Evolutionary conservation across 23 tunicate genomes (phyloP).

Genomic region (Ascidia mentula): DNA sequence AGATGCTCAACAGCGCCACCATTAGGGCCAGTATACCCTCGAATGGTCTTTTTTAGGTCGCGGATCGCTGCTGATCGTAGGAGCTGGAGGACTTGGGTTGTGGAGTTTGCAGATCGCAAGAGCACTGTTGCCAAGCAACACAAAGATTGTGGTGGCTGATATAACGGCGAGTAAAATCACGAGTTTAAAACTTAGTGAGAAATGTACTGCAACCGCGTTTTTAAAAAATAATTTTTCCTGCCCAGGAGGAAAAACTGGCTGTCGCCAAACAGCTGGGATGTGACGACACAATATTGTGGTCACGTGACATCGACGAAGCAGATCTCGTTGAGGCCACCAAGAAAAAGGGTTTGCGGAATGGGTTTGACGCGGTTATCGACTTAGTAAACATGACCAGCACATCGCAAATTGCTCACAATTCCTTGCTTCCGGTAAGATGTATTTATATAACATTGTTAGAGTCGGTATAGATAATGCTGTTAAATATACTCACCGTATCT

Average conservation of each 20-base stretch:
- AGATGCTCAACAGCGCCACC: too few relatives aligned
- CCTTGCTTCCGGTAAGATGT: constrained; percentile 23
- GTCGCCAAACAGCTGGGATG: constrained; percentile 43
- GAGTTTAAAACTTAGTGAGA: too few relatives aligned
- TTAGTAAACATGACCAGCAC: constrained; percentile 26
- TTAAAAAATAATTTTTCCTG: neutral
- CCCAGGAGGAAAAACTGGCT: constrained; percentile 38
- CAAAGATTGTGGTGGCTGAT: constrained; percentile 40
- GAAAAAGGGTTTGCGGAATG: constrained; percentile 12
- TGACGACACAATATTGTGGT: constrained; percentile 52
- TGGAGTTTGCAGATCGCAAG: constrained; percentile 44
- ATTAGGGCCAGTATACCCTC: too few relatives aligned
- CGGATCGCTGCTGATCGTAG: constrained; percentile 38
- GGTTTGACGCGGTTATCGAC: constrained; percentile 53
- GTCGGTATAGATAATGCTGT: too few relatives aligned
- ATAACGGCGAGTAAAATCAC: constrained; percentile 11
- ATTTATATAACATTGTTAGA: too few relatives aligned
- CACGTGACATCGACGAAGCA: neutral
- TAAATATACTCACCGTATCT: too few relatives aligned
- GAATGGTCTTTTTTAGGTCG: constrained; percentile 36
- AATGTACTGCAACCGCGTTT: neutral
- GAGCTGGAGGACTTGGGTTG: constrained; percentile 65
- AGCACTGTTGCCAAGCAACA: constrained; percentile 18
- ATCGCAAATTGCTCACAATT: constrained; percentile 21
- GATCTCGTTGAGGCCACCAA: constrained; percentile 8